A percentile compares a stretch with the other conserved stretches of the same genome.
phyloP scores from a whole-genome alignment of 2,113 vertebrate genomes.

The Spheniscus mendiculus region DNA sequence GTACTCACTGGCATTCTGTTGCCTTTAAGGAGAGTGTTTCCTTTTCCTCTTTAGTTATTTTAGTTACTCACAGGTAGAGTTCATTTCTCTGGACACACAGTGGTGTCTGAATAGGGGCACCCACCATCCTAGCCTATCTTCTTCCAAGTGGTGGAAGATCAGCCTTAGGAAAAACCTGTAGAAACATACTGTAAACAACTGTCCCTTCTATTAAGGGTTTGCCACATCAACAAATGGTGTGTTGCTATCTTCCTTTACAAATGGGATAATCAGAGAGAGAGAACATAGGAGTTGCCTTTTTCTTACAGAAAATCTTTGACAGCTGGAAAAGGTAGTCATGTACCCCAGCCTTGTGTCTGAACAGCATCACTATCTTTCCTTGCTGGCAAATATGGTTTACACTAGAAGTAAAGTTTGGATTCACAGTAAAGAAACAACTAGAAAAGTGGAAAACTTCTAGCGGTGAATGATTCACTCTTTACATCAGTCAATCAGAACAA shows the following conservation, averaged over 20 bases:
- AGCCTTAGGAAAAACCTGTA: background rate
- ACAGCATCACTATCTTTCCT: background rate
- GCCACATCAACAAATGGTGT: background rate
- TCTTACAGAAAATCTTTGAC: background rate
- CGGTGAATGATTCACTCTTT: background rate
- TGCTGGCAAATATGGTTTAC: background rate
- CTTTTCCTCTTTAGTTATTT: background rate
- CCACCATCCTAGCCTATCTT: background rate
- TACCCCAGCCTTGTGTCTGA: background rate
- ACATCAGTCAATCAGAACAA: background rate
- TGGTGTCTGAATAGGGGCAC: background rate
- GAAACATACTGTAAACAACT: background rate
- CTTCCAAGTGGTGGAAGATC: background rate
- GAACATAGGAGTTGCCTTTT: background rate
- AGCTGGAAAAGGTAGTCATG: background rate
- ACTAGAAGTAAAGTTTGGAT: background rate
- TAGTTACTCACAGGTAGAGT: background rate
- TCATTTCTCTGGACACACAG: background rate
- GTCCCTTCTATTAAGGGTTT: background rate
- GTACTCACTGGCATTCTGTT: background rate
- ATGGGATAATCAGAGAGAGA: background rate
- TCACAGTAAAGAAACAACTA: background rate
- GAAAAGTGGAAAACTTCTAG: background rate
- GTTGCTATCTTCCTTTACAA: background rate
- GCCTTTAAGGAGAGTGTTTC: background rate